Conservation (phyloP, 2,888 invertebrate species). For the Sympetrum striolatum region DNA sequence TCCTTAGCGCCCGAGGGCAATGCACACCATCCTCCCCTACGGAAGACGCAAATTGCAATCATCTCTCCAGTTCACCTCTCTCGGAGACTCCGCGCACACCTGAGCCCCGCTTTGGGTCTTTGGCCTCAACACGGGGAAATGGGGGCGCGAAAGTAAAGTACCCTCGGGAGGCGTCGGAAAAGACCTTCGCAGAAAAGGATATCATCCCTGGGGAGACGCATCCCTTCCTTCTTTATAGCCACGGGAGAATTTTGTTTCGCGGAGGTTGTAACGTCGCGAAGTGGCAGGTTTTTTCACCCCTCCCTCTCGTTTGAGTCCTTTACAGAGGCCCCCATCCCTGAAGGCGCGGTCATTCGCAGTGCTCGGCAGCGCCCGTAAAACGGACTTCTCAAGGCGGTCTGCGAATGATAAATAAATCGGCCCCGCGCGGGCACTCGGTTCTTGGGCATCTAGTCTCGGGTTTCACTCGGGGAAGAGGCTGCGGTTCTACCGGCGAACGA, state of each 20-base stretch:
- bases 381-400: background rate
- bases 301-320: background rate
- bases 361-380: background rate
- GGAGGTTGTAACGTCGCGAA: background rate
- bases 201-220: background rate
- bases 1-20: background rate
- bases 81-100: background rate
- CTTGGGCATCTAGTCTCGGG: background rate
- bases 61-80: background rate
- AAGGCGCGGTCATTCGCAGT: background rate
- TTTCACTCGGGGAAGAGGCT: background rate
- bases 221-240: background rate
- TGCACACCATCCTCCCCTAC: background rate
- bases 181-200: background rate
- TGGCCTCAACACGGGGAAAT: background rate
- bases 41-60: background rate
- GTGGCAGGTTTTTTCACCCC: background rate
- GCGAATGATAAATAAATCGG: constrained; percentile 26
- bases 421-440: background rate
- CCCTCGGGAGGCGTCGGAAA: background rate
- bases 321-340: background rate
- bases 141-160: background rate
- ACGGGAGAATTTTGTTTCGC: background rate
- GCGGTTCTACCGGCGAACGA: background rate
- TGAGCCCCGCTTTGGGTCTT: background rate